Evolutionary conservation across 64 coral and sea anemone species (phyloP), one percentile per base, ranked within the genome.

Genomic region (Catalaphyllia jardinei): DNA sequence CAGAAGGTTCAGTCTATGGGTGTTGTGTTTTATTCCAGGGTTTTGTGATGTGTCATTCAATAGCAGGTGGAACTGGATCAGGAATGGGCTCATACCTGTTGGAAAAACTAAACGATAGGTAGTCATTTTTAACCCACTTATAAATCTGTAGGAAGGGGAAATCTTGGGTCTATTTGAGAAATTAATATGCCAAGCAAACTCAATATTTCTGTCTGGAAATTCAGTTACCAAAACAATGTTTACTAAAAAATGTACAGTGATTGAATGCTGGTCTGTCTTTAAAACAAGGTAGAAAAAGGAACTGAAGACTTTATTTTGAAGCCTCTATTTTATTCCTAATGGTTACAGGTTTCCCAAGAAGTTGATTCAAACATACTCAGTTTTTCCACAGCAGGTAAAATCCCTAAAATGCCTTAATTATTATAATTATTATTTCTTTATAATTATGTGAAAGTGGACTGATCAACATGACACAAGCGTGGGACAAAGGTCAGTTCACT

Each of bases 41-140:
- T 27, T 98, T 98, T 98, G 96, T 98, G 24, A 93, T 98, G 76
- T 93, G 93, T 78, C 96, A 98, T 87, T 98, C 96, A 6, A 98
- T 98, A 35, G 96, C 96, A 90, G 96, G 96, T 83, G 96, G 96
- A 19, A 98, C 96, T 42, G 96, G 96, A 20, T 98, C 96, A 90
- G 96, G 96, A 31, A 98, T 98, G 96, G 96, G 96, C 22, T 98
- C 96, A 72, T 98, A 98, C 50, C 93, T 98, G 31, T 88, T 98
- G n/a, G 96, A 98, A 87, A 98, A 98, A 72, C 91, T 98, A 7
- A 98, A 98, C 90, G 96, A 98, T 79, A 98, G 96, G 96, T 98
- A 57, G 13, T 28, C 3, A 35, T 35, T 35, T n/a, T n/a, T n/a
- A n/a, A 35, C 33, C 33, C 33, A 52, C 31, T 31, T 19, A 17